A percentile compares a stretch with the other conserved stretches of the same genome.
Conservation (phyloP, 2,888 invertebrate species). For the Drosophila tanythrix region DNA sequence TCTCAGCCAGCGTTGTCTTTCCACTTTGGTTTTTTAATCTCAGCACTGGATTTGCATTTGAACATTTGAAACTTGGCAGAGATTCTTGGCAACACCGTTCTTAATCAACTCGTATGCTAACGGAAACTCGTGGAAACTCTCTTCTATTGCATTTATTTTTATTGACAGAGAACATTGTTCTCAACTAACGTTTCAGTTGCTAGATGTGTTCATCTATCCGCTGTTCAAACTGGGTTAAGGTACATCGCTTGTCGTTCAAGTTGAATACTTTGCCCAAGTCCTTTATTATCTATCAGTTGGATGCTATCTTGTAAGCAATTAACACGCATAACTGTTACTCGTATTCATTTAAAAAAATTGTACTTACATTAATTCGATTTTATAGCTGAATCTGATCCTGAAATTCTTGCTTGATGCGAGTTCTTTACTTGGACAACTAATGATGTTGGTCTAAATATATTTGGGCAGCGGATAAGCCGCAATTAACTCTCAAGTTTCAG, state of each 20-base stretch:
- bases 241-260: neutral
- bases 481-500: neutral
- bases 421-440: neutral
- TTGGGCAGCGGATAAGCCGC: neutral
- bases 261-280: neutral
- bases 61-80: conserved; percentile 3
- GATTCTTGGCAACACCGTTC: neutral
- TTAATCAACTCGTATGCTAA: neutral
- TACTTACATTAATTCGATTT: neutral
- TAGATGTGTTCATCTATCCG: neutral
- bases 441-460: neutral
- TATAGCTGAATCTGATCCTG: neutral
- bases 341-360: neutral
- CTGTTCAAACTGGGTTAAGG: neutral
- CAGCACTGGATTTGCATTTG: conserved; percentile 15
- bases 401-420: neutral
- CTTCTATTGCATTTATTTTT: neutral
- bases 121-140: neutral
- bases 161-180: neutral
- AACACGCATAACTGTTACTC: neutral
- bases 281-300: neutral
- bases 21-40: neutral
- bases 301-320: neutral
- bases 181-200: neutral
- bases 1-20: neutral